A percentile compares a stretch with the other conserved stretches of the same genome.
Conservation (phyloP, 2,113 vertebrate genomes). For the Macquaria australasica region DNA sequence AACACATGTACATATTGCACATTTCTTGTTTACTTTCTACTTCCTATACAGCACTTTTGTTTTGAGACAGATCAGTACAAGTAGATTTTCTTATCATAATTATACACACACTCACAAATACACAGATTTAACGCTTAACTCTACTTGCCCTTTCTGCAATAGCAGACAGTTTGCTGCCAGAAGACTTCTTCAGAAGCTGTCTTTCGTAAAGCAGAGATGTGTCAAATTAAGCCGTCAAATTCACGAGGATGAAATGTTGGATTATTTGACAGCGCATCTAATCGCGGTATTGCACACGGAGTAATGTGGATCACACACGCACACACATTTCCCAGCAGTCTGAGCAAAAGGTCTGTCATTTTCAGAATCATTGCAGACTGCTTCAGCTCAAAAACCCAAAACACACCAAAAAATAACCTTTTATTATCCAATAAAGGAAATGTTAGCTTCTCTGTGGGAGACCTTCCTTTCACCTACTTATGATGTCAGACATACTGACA, state of each 20-base stretch:
- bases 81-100: slow-evolving; percentile 1
- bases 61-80: not conserved
- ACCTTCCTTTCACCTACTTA: not conserved
- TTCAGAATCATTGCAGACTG: slow-evolving; percentile 1
- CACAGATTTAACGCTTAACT: slow-evolving; percentile 37
- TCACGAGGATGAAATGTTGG: slow-evolving; percentile 53
- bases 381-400: slow-evolving; percentile 12
- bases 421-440: not conserved
- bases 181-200: slow-evolving; percentile 31
- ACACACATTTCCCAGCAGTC: slow-evolving; percentile 12
- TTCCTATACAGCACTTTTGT: not conserved
- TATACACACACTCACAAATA: slow-evolving; percentile 21
- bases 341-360: slow-evolving; percentile 9
- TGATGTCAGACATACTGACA: slow-evolving; percentile 16
- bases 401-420: not conserved
- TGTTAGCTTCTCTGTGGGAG: not conserved
- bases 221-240: slow-evolving; percentile 55
- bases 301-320: slow-evolving; percentile 26
- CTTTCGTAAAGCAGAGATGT: slow-evolving; percentile 44
- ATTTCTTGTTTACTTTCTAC: not conserved
- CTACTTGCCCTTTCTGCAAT: slow-evolving; percentile 39
- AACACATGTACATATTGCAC: not conserved
- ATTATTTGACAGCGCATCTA: slow-evolving; percentile 44
- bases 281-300: slow-evolving; percentile 33
- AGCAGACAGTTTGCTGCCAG: slow-evolving; percentile 35